phyloP scores from a whole-genome alignment of 2,888 invertebrate genomes.

The Gisinianus flammeolus region DNA sequence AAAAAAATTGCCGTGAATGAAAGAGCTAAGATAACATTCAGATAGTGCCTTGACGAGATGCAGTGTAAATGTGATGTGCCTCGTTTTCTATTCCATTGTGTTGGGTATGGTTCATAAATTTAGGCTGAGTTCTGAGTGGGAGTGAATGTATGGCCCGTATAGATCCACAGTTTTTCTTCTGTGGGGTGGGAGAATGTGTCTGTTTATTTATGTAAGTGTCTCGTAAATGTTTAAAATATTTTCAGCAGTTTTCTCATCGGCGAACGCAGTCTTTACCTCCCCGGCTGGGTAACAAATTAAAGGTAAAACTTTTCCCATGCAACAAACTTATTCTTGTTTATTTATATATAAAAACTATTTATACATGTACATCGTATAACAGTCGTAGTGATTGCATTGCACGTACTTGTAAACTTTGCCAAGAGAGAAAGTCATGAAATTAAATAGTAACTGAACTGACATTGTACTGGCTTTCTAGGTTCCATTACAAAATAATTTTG shows the following conservation, averaged over 20 bases:
- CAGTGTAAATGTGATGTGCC: slow-evolving; percentile 9
- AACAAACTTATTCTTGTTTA: too few relatives aligned
- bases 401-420: too few relatives aligned
- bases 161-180: not conserved
- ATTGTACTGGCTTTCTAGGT: too few relatives aligned
- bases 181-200: not conserved
- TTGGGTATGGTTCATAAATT: slow-evolving; percentile 19
- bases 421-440: too few relatives aligned
- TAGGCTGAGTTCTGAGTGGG: not conserved
- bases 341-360: too few relatives aligned
- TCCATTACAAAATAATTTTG: slow-evolving; percentile 77
- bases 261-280: slow-evolving; percentile 86
- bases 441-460: too few relatives aligned
- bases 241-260: slow-evolving; percentile 66
- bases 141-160: not conserved
- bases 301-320: too few relatives aligned
- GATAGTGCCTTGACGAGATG: not conserved
- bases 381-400: too few relatives aligned
- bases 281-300: too few relatives aligned
- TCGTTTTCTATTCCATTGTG: slow-evolving; percentile 9
- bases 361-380: too few relatives aligned
- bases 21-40: slow-evolving; percentile 10
- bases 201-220: slow-evolving; percentile 24
- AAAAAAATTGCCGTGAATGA: not conserved
- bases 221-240: slow-evolving; percentile 28